Base-by-base conservation (phyloP, 2,113 vertebrate genomes). In the Siniperca chuatsi region DNA sequence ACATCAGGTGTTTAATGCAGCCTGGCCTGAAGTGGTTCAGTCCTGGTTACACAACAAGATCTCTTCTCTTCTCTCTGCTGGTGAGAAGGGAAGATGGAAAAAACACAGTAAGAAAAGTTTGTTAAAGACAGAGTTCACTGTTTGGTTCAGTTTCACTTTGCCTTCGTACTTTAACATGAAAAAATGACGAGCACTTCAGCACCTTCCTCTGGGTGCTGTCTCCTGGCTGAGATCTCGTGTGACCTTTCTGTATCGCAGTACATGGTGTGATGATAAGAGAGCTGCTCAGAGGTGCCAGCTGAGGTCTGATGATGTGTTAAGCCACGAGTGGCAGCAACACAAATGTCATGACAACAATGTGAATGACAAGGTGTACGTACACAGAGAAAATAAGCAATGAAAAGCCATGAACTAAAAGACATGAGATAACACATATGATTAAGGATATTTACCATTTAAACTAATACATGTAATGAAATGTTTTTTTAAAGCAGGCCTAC, bases 231-330 rank as follows among this genome's bases (percentile, higher is more conserved):
- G 60, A 4, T 57, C 42, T 2, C 2, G 46, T 46, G 68, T 66
- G 85, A 84, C 81, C 81, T 89, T 71, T 66, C 10, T 58, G 44
- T 62, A 75, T 75, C 64, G 0, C 72, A 62, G 72, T 16, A 40
- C 85, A 65, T 6, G 64, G 79, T 78, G 77, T 44, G 89, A 85
- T 46, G 90, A 93, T 92, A 89, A 88, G 78, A 44, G 72, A 52
- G 76, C 42, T 40, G 80, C 82, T 72, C 40, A 57, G 48, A 86
- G 83, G 84, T 65, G 82, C 84, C 88, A 75, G 76, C 83, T 81
- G 81, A 86, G 65, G 54, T 33, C 72, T 46, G 86, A 25, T 81
- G 84, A 91, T 25, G 83, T 69, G 90, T 80, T 48, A 52, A 78
- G 21, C 61, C 76, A 11, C 18, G 8, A 72, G 78, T 18, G 72